These are phyloP conservation scores for Calameuta pallipes DNA, from an alignment of 2,888 invertebrate genomes.

Conservation along the genomic window DNA sequence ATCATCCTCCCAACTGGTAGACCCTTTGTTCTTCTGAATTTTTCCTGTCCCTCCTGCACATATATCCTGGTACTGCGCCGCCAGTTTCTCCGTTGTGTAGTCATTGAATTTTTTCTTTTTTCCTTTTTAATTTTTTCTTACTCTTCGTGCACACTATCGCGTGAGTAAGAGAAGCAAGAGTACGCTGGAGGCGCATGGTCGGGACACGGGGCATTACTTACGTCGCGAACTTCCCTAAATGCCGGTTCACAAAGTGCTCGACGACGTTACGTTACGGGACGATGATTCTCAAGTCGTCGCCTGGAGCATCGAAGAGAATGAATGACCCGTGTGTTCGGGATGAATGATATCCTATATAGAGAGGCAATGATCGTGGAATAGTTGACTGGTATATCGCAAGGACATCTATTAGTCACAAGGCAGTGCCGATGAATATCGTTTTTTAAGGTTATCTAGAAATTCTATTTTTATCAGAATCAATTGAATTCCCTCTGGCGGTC, in stretches of 20 bases:
- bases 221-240: conserved; percentile 24
- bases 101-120: background rate
- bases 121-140: background rate
- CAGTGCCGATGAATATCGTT: background rate
- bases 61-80: background rate
- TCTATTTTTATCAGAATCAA: background rate
- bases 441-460: background rate
- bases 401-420: background rate
- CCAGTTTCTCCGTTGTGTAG: background rate
- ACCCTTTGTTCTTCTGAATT: background rate
- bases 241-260: conserved; percentile 19
- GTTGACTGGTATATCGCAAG: background rate
- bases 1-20: background rate
- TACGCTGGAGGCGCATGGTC: background rate
- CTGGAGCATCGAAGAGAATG: background rate
- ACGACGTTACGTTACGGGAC: conserved; percentile 19
- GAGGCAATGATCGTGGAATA: background rate
- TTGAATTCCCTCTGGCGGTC: background rate
- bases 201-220: conserved; percentile 11
- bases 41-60: background rate
- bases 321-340: background rate
- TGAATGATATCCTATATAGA: background rate
- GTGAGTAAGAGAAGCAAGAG: background rate
- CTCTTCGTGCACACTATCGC: background rate
- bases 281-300: conserved; percentile 16